Conservation (phyloP, 2,113 vertebrate genomes). For the Callithrix jacchus region DNA sequence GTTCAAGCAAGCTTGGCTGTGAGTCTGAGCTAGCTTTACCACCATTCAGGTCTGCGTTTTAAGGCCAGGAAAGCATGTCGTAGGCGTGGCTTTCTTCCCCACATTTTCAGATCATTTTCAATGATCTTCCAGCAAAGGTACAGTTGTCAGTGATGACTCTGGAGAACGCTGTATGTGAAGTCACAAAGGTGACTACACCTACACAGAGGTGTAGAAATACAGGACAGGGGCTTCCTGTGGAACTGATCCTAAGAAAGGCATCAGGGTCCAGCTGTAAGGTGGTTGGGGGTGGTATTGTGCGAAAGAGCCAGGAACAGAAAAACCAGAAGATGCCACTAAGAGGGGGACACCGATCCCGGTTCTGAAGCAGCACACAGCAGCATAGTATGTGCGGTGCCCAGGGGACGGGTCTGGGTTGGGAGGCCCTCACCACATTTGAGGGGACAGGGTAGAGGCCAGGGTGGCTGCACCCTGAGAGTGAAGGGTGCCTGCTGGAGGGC, state of each 20-base stretch:
- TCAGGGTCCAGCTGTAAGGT: not conserved
- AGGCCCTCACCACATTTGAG: not conserved
- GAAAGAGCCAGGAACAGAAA: fast-evolving
- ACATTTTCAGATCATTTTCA: too few species aligned
- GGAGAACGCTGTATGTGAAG: not conserved
- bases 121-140: not conserved
- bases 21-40: fast-evolving
- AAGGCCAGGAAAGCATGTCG: fast-evolving
- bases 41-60: fast-evolving
- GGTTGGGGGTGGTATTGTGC: fast-evolving
- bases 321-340: fast-evolving
- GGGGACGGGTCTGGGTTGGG: too few species aligned
- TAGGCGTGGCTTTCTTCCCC: not conserved
- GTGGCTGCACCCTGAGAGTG: not conserved
- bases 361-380: fast-evolving
- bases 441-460: not conserved
- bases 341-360: fast-evolving
- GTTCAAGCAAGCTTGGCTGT: fast-evolving
- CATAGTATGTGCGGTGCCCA: fast-evolving
- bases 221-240: fast-evolving
- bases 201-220: fast-evolving
- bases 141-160: not conserved
- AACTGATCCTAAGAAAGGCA: fast-evolving
- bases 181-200: too few species aligned
- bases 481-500: not conserved